phyloP scores from a whole-genome alignment of 2,888 invertebrate species.

The Sphaerophoria rueppellii region DNA sequence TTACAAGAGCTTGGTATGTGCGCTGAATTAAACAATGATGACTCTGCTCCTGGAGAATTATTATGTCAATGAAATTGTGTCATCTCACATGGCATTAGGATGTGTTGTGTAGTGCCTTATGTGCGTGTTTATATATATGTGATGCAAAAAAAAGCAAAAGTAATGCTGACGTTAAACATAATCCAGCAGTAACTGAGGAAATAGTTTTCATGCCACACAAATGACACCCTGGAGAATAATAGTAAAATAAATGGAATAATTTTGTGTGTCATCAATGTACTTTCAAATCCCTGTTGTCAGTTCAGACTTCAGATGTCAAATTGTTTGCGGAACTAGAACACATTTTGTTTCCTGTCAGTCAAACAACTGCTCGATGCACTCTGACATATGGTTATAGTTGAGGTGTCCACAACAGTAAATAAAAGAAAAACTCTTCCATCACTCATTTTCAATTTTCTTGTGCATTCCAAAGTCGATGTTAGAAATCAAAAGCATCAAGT shows the following conservation, averaged over 20 bases:
- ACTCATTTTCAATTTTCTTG: too few species aligned
- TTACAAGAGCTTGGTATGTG: not conserved
- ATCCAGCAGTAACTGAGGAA: slow-evolving; percentile 8
- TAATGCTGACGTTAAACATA: slow-evolving; percentile 29
- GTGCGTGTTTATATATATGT: too few species aligned
- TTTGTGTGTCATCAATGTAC: not conserved
- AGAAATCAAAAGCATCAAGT: too few species aligned
- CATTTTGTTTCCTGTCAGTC: too few species aligned
- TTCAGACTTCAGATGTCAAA: too few species aligned
- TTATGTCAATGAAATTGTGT: slow-evolving; percentile 35
- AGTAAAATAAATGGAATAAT: slow-evolving; percentile 1
- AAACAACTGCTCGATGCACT: too few species aligned
- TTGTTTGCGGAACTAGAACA: too few species aligned
- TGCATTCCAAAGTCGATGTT: too few species aligned
- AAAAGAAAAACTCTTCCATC: too few species aligned
- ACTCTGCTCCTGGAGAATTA: slow-evolving; percentile 3
- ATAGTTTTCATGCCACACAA: slow-evolving; percentile 13
- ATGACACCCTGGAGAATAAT: not conserved
- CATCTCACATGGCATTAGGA: not conserved
- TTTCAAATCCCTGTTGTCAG: not conserved
- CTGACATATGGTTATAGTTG: too few species aligned
- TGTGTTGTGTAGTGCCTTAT: not conserved
- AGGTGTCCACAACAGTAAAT: too few species aligned
- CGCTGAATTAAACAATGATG: slow-evolving; percentile 7
- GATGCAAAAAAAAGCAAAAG: slow-evolving; percentile 8